phyloP scores from a whole-genome alignment of 2,888 invertebrate genomes.

The Morpho helenor region DNA sequence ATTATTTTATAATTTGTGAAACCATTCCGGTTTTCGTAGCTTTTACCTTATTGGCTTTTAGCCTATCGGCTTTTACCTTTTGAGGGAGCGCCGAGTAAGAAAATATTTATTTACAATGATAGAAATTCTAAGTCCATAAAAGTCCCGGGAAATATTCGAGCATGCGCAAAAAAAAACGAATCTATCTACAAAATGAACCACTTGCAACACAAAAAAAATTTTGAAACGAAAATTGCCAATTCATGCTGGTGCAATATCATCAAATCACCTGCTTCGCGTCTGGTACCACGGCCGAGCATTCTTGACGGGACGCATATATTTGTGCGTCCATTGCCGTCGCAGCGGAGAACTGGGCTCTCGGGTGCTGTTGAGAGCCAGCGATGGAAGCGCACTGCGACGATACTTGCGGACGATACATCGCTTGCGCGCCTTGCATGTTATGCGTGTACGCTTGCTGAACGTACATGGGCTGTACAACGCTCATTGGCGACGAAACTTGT shows the following conservation, averaged over 20 bases:
- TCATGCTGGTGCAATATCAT: conserved; percentile 27
- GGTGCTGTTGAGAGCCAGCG: conserved; percentile 32
- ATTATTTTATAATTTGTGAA: not conserved
- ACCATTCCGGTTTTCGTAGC: conserved; percentile 4
- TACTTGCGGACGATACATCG: conserved; percentile 52
- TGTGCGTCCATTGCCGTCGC: conserved; percentile 42
- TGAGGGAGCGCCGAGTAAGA: conserved; percentile 6
- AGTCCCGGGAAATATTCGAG: conserved; percentile 14
- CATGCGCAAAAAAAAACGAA: conserved; percentile 31
- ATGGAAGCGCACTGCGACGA: conserved; percentile 36
- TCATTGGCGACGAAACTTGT: conserved; percentile 39
- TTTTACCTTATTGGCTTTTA: not conserved
- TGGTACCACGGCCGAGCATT: conserved; percentile 43
- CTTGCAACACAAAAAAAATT: conserved; percentile 27
- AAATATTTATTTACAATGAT: conserved; percentile 20
- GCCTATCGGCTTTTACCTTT: no score
- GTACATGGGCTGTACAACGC: conserved; percentile 41
- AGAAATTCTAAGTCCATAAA: conserved; percentile 20
- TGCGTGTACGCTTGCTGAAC: conserved; percentile 44
- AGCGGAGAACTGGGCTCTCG: conserved; percentile 40
- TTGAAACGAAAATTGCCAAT: conserved; percentile 29
- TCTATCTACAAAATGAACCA: conserved; percentile 24
- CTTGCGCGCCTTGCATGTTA: conserved; percentile 52
- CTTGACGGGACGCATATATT: conserved; percentile 49
- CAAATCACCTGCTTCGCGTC: conserved; percentile 32